Evolutionary conservation across 2,797 vertebrate species (phyloP), one percentile per base, ranked within the genome.

Genomic region (Phoxinus dragarum): DNA sequence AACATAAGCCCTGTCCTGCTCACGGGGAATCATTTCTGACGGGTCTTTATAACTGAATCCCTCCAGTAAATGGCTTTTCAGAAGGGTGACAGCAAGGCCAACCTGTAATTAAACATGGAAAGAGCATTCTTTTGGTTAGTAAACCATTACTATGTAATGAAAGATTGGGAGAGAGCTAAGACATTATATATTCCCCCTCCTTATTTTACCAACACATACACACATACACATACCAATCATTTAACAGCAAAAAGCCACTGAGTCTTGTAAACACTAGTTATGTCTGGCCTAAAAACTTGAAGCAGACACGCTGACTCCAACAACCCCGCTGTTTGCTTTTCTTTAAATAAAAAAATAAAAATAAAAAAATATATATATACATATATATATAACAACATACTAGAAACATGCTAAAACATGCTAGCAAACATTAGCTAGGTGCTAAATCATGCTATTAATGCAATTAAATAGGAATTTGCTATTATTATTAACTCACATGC

Each of bases 181-280:
- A 86, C 88, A 90, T 44, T 90, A 92, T 90, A 90, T 89, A 92
- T 89, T 90, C 76, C 83, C 85, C 21, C 54, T 42, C 91, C 80
- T 84, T 92, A 91, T 88, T 91, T 90, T 91, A 92, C 77, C 64
- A 69, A 64, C 76, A 84, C 74, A 82, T 56, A 90, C 91, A 64
- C 76, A 86, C 74, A 82, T 56, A 91, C 91, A 79, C 90, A 90
- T 91, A 90, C 91, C 92, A 93, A 93, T 94, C 92, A 92, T 92
- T 94, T 94, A 94, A 93, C 94, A 94, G 94, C 93, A 93, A 44
- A 92, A 93, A 94, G 94, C 93, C 93, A 94, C 91, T 91, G 91
- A 93, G 90, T 92, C 94, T 95, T 94, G 93, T 96, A 96, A 96
- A 95, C 96, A 96, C 90, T 89, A 92, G 91, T 95, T 95, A 94